Percentiles rank a stretch among this genome's conserved stretches.
Evolutionary conservation across 1,140 invertebrate species (phyloP).

Genomic region (Whitmania pigra): DNA sequence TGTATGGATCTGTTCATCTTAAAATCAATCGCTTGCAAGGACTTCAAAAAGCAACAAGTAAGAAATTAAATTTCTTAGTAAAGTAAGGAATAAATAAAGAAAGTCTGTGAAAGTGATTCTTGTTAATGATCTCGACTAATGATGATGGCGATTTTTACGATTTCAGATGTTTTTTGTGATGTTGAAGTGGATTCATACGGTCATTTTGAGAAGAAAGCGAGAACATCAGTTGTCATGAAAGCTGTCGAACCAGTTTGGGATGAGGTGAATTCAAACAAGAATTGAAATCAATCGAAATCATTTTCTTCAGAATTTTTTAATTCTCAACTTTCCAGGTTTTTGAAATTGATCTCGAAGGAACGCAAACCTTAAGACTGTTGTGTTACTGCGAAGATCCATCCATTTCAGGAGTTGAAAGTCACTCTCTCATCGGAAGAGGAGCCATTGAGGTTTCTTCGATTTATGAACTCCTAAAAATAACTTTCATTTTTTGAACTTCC

Average conservation of each 20-base stretch:
- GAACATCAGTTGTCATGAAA: conserved; percentile 53
- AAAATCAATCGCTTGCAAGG: too few relatives aligned
- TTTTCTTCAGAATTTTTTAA: neutral
- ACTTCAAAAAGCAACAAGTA: too few relatives aligned
- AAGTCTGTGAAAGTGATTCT: too few relatives aligned
- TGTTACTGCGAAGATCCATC: conserved; percentile 48
- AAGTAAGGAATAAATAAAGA: too few relatives aligned
- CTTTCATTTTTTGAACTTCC: too few relatives aligned
- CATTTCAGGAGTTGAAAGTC: conserved; percentile 41
- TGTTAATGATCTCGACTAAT: too few relatives aligned
- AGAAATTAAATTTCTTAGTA: too few relatives aligned
- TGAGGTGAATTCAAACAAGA: conserved; percentile 29
- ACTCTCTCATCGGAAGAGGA: conserved; percentile 35
- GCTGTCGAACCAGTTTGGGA: conserved; percentile 60
- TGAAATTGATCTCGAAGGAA: conserved; percentile 77
- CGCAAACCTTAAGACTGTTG: conserved; percentile 71
- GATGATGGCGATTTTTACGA: too few relatives aligned
- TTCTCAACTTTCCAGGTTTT: conserved; percentile 52
- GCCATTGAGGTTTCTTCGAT: conserved; percentile 34
- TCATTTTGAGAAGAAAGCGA: conserved; percentile 82
- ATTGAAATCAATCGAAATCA: too few relatives aligned
- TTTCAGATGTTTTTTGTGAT: conserved; percentile 63
- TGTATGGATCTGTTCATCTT: too few relatives aligned
- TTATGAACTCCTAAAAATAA: too few relatives aligned
- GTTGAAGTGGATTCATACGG: conserved; percentile 87